Conservation (phyloP, 2,888 invertebrate genomes). For the Cyaniris semiargus region DNA sequence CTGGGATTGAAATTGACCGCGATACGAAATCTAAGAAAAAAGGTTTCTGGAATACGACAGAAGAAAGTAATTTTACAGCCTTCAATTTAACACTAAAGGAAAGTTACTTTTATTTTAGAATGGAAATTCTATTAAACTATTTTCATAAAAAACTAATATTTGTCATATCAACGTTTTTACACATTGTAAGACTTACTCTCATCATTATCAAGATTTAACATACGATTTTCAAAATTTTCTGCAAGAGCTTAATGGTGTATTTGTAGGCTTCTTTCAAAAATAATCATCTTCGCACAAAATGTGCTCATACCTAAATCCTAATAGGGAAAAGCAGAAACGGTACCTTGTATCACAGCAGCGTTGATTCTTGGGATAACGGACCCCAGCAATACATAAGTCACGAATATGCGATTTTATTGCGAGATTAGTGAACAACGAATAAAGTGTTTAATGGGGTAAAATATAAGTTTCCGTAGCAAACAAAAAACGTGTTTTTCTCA, state of each 20-base stretch:
- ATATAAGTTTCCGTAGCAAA: background rate
- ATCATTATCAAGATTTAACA: no score
- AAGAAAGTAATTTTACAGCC: background rate
- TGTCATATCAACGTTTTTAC: no score
- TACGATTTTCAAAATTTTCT: no score
- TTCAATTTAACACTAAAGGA: background rate
- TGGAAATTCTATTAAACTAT: no score
- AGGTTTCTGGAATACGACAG: background rate
- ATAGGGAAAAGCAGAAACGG: background rate
- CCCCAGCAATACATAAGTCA: constrained; percentile 60
- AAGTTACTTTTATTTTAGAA: background rate
- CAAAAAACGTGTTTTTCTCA: background rate
- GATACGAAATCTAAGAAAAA: background rate
- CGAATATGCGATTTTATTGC: constrained; percentile 61
- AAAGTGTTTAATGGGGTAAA: background rate
- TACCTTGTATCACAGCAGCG: constrained; percentile 23
- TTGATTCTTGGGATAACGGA: constrained; percentile 46
- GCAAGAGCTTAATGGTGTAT: no score
- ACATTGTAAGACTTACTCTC: no score
- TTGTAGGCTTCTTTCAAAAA: no score
- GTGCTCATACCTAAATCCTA: background rate
- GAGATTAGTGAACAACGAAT: constrained; percentile 5
- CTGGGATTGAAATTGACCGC: background rate
- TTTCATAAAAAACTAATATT: no score
- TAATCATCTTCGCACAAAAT: background rate